These are phyloP conservation scores for Drosophila nikananu DNA, from an alignment of 1,140 invertebrate genomes.

Conservation along the genomic window DNA sequence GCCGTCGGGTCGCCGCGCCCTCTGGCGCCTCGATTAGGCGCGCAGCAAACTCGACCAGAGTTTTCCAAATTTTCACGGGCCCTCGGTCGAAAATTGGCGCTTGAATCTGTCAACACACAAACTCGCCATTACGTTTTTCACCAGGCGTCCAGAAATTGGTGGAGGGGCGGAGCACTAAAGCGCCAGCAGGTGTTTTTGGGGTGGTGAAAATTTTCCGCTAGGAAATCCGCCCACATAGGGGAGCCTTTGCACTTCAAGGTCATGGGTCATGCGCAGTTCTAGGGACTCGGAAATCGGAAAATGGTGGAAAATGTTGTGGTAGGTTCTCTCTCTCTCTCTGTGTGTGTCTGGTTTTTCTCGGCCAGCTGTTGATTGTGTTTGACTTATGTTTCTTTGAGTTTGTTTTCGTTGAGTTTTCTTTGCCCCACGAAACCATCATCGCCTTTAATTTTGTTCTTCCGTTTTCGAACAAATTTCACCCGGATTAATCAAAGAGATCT, in stretches of 20 bases:
- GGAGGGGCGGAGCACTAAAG: background rate
- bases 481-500: constrained; percentile 42
- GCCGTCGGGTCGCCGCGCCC: constrained; percentile 76
- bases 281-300: constrained; percentile 19
- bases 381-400: background rate
- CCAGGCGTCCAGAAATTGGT: constrained; percentile 54
- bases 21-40: constrained; percentile 80
- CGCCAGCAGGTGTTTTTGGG: constrained; percentile 13
- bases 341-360: constrained; percentile 1
- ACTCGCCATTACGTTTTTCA: constrained; percentile 81
- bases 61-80: constrained; percentile 23
- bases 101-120: constrained; percentile 79
- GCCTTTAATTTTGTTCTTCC: constrained; percentile 57
- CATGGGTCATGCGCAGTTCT: constrained; percentile 66
- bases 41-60: constrained; percentile 46
- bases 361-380: constrained; percentile 62
- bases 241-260: constrained; percentile 61
- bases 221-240: constrained; percentile 17
- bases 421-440: constrained; percentile 18
- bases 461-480: constrained; percentile 32
- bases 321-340: constrained; percentile 56
- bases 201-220: constrained; percentile 45
- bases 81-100: constrained; percentile 60
- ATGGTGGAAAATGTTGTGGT: constrained; percentile 61
- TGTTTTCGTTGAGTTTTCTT: constrained; percentile 51